Base-by-base conservation (phyloP, 2,888 invertebrate genomes). In the Polyommatus icarus region DNA sequence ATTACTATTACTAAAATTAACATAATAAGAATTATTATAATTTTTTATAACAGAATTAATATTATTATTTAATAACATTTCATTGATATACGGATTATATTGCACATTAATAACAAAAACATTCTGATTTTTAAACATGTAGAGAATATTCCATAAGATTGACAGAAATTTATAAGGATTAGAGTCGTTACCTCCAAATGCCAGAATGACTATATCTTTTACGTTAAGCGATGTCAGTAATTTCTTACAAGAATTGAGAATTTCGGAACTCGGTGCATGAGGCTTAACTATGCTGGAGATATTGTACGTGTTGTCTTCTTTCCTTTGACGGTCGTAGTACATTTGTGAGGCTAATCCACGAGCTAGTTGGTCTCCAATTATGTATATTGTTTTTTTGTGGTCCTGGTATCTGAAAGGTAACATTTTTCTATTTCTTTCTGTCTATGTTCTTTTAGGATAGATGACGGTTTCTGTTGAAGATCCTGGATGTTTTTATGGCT, bases 251-350 rank as follows among this genome's bases (percentile, higher is more conserved):
- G 20, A 20, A 8, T 59, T 7, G 8, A 59, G 2, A 20, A 59
- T 59, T 20, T 20, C 59, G n/a, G n/a, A 59, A 7, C 59, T 59
- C 8, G n/a, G 59, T 1, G 59, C 59, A 59, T 8, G 4, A 59
- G 59, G 59, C 20, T 59, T 59, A 6, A 59, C 20, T 59, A 59
- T 20, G 8, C 59, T 20, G 20, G n/a, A 59, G 7, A 59, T 20
- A 8, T 59, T 59, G 20, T 59, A 59, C 2, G 59, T 59, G n/a
- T 59, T n/a, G 57, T 59, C 57, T n/a, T 59, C 57, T 59, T 59
- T 59, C n/a, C 57, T 59, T 59, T 59, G 57, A 59, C 57, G 57
- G 57, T 59, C 57, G n/a, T 59, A 59, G 2, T 59, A n/a, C n/a
- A 59, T 59, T 59, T 59, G 57, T 59, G 20, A n/a, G 20, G 57